Evolutionary conservation across 2,888 invertebrate species (phyloP), one percentile per base, ranked within the genome.

Genomic region (Aspidapion aeneum): DNA sequence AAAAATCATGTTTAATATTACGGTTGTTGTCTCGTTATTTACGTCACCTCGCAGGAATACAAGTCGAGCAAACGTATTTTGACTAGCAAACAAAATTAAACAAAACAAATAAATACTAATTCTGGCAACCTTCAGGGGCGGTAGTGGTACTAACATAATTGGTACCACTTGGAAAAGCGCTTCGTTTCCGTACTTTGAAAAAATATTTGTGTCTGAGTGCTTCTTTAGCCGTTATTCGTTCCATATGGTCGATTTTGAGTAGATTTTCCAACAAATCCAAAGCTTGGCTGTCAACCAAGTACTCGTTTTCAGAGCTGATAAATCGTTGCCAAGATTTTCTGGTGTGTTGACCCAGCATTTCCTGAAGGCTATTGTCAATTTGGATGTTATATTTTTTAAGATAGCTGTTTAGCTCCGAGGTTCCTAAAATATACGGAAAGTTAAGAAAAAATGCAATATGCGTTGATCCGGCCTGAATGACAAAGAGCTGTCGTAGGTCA

Each of bases 251-350:
- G 61, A 77, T 79, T 62, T 74, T 73, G 54, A 80, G 65, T 60
- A 79, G 67, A 21, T 73, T 73, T 63, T 79, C 79, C 35, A 80
- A 66, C 18, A 80, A 73, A 66, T 78, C 73, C 18, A 79, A 68
- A 0, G 78, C 78, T 19, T 73, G 70, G n/a, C 77, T 77, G 49
- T 74, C 78, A n/a, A 79, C 74, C 58, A 80, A 68, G 65, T 80
- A 76, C 64, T 79, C 79, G 60, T 79, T 77, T 68, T 80, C 80
- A 0, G 77, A 74, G 50, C 73, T 77, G 18, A 80, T 74, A 62
- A 78, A 80, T 49, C 79, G 67, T 57, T 79, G 78, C 80, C 80
- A 80, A 2, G 76, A 73, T 65, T 78, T 79, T 21, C 75, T 70
- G 5, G 73, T 74, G 62, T 78, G 78, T 9, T 69, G 66, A 1